Evolutionary conservation across 2,113 vertebrate genomes (phyloP).

Genomic region (Labeo rohita): DNA sequence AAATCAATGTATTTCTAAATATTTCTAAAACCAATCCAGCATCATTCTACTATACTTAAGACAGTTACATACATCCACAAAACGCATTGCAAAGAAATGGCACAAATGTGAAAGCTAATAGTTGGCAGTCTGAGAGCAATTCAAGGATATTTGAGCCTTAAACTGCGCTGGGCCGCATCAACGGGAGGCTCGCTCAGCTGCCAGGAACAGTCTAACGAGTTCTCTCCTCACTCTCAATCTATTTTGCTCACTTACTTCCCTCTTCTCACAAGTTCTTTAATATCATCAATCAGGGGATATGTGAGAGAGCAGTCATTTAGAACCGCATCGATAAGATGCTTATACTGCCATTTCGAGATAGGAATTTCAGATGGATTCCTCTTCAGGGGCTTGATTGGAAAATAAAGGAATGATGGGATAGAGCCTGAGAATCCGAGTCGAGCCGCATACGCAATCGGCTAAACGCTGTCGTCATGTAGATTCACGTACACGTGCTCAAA

Average conservation of each 20-base stretch:
- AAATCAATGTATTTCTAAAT: too few relatives aligned
- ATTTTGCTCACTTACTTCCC: constrained; percentile 26
- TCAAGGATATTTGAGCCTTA: constrained; percentile 21
- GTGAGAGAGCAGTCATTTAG: constrained; percentile 40
- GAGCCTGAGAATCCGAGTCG: background rate
- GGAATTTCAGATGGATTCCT: constrained; percentile 26
- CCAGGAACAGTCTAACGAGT: constrained; percentile 1
- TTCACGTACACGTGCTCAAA: background rate
- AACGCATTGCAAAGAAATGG: background rate
- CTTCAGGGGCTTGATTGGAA: constrained; percentile 33
- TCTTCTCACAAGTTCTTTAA: constrained; percentile 27
- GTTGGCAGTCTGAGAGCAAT: constrained; percentile 19
- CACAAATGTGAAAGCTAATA: background rate
- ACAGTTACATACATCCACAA: background rate
- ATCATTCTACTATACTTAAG: background rate
- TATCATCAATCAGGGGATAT: constrained; percentile 48
- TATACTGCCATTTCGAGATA: constrained; percentile 32
- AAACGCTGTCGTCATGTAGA: background rate
- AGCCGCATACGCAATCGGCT: background rate
- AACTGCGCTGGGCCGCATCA: constrained; percentile 2
- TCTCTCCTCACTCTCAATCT: constrained; percentile 26
- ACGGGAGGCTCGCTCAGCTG: constrained; percentile 10
- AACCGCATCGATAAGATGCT: constrained; percentile 38
- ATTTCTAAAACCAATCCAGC: background rate
- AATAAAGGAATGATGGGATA: constrained; percentile 33